Base-by-base conservation (phyloP, 2,888 invertebrate genomes). In the Lottia gigantea region DNA sequence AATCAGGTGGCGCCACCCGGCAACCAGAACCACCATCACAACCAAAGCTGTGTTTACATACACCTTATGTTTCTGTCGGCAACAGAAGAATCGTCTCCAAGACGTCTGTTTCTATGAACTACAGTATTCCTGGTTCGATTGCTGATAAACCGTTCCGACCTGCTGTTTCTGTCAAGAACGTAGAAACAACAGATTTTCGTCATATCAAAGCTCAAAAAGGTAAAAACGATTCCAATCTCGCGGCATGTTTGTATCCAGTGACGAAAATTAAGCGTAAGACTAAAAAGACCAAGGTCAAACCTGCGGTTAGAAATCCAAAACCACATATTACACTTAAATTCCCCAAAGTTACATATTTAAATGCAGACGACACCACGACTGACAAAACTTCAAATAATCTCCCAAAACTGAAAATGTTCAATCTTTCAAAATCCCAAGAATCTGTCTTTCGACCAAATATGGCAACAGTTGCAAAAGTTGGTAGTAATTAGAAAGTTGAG, bases 51-150 rank as follows among this genome's bases (percentile, higher is more conserved):
- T 64, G 67, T 62, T 61, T 46, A 40, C 66, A 66, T 25, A 62
- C 62, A 7, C 65, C 69, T 8, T 65, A 61, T 45, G 25, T 65
- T 31, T 25, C 69, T 19, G 62, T 47, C 15, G 68, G 73, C 26
- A 71, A 75, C 15, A 63, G 72, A 47, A 71, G 77, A 69, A 82
- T 81, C 66, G 78, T 85, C 14, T 83, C 83, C 62, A 76, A 76
- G 71, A 82, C 83, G 11, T 85, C 85, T 46, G 83, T 83, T 49
- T 83, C 83, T 7, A 76, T 72, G 67, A 85, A 82, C 73, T 83
- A 83, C 68, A 70, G 78, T 8, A 80, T 83, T 49, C 82, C 83
- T 49, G 49, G 71, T 31, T 76, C 78, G 26, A 47, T 68, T 19
- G 14, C 71, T 1, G 76, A 76, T 46, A 74, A 73, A 49, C 73